Evolutionary conservation across 1,140 invertebrate genomes (phyloP).

Genomic region (Phocides pigmalion): DNA sequence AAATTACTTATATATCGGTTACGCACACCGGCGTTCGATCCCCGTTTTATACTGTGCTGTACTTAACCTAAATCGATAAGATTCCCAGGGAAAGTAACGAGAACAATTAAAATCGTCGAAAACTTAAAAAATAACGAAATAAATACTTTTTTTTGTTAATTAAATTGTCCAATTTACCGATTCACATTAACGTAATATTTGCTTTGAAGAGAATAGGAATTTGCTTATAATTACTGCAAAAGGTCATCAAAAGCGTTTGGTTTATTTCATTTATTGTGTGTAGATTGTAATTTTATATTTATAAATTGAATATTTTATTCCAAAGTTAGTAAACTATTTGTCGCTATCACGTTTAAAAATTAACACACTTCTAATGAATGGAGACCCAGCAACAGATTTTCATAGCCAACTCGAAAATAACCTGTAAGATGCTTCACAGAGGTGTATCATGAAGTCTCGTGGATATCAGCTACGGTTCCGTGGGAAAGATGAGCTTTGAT

Average conservation of each 20-base stretch:
- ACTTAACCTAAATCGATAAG: conserved; percentile 79
- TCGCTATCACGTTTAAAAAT: no score
- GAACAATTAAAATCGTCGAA: conserved; percentile 81
- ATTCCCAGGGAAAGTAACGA: conserved; percentile 81
- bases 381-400: no score
- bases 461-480: no score
- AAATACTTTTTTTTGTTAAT: conserved; percentile 64
- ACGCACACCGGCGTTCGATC: conserved; percentile 39
- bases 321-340: neutral
- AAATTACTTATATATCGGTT: conserved; percentile 34
- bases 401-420: no score
- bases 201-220: neutral
- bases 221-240: no score
- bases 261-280: neutral
- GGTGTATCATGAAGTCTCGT: no score
- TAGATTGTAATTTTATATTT: neutral
- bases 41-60: conserved; percentile 64
- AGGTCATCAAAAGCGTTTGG: neutral
- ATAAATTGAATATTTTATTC: neutral
- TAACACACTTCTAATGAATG: no score
- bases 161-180: conserved; percentile 29
- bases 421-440: no score
- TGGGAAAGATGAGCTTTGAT: no score
- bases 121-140: conserved; percentile 82
- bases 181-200: conserved; percentile 33